Percentiles rank a stretch among this genome's conserved stretches.
Conservation (phyloP, 2,888 invertebrate genomes). For the Euphydryas editha region DNA sequence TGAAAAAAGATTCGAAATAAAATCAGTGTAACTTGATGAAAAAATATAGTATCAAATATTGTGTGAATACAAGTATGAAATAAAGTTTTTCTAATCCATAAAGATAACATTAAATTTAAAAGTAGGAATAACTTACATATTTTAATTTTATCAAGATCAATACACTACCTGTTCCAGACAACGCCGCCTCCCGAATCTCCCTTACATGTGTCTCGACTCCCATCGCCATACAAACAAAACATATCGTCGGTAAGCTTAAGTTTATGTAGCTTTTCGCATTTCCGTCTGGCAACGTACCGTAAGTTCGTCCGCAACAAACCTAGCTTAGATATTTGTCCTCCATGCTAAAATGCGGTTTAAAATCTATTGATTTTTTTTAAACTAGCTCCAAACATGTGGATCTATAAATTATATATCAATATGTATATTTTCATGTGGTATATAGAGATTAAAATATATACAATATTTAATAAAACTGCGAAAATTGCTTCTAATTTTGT, state of each 20-base stretch:
- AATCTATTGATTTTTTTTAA: too few relatives aligned
- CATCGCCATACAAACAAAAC: constrained; percentile 71
- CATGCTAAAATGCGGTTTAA: constrained; percentile 50
- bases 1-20: too few relatives aligned
- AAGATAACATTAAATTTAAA: too few relatives aligned
- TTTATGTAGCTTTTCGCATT: constrained; percentile 54
- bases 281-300: constrained; percentile 48
- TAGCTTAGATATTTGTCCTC: constrained; percentile 55
- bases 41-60: too few relatives aligned
- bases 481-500: too few relatives aligned
- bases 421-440: neutral
- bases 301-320: constrained; percentile 58
- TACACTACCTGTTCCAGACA: constrained; percentile 61
- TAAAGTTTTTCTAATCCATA: too few relatives aligned
- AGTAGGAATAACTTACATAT: too few relatives aligned
- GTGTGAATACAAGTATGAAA: too few relatives aligned
- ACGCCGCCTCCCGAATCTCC: constrained; percentile 73
- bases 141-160: too few relatives aligned
- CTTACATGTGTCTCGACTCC: constrained; percentile 61
- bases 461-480: too few relatives aligned
- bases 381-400: neutral
- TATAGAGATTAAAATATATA: too few relatives aligned
- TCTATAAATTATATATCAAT: neutral
- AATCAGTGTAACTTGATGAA: too few relatives aligned
- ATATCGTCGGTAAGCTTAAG: constrained; percentile 56